Evolutionary conservation across 2,888 invertebrate genomes (phyloP), one percentile per base, ranked within the genome.

Genomic region (Coecobrya sp.): DNA sequence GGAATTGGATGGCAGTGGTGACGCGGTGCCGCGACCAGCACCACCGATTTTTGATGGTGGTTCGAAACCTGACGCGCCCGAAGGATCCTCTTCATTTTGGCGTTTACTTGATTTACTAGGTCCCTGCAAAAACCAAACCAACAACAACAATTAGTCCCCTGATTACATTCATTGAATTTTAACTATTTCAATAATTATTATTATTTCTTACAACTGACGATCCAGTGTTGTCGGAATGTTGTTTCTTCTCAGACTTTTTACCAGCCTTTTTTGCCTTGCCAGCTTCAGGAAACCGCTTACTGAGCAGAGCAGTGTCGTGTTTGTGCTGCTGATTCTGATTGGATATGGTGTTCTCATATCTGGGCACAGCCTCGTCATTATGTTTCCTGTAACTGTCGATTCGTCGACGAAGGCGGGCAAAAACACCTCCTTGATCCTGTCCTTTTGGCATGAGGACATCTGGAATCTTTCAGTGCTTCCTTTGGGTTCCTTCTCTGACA

Each of bases 261-360:
- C 97, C 97, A 92, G 98, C 97, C 94, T 98, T 97, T 95, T 98
- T 97, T 96, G 99, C 99, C 94, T 98, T 97, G 96, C 98, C 99
- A 96, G 97, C 98, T 96, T 99, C 99, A 95, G 98, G 97, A 96
- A 97, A 99, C 94, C 98, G 97, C 96, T 99, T 98, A 96, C 98
- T 98, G 93, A 99, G 96, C 94, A 98, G 97, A 95, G 97, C 96
- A 55, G 99, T 98, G 96, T 99, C 98, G 96, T 98, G 97, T 95
- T 98, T 97, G 96, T 99, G 98, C 96, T 98, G 98, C 95, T 99
- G 98, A 96, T 98, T 98, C 93, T 98, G 97, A 62, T 98, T 98
- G 95, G 97, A 98, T 96, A 98, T 98, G 94, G 98, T 97, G 95
- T 98, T 98, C 95, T 98, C 98, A 96, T 98, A 98, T 93, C 98